phyloP scores from a whole-genome alignment of 2,113 vertebrate species.

The Corvus moneduloides region DNA sequence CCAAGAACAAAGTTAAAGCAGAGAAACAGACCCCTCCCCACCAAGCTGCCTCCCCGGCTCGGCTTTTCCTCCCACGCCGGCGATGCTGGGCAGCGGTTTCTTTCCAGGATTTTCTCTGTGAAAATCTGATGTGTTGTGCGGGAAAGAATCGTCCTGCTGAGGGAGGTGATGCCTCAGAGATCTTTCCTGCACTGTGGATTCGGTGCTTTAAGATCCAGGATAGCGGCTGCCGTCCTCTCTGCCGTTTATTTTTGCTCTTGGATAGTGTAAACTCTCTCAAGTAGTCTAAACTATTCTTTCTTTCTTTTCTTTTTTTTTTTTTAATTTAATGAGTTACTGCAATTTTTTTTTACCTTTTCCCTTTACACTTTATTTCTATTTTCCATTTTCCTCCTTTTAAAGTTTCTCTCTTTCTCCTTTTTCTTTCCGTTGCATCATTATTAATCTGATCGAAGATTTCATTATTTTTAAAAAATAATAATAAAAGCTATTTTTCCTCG shows the following conservation, averaged over 20 bases:
- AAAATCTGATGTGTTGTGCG: background rate
- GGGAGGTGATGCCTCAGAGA: background rate
- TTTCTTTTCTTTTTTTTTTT: background rate
- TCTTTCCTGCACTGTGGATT: background rate
- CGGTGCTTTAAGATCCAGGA: background rate
- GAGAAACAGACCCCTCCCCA: background rate
- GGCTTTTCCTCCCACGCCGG: background rate
- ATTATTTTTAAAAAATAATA: background rate
- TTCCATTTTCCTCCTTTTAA: background rate
- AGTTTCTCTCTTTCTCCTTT: background rate
- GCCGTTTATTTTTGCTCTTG: slow-evolving; percentile 34
- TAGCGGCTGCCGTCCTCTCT: background rate
- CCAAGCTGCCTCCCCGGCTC: background rate
- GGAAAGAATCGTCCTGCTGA: background rate
- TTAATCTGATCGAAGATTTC: background rate
- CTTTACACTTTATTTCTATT: background rate
- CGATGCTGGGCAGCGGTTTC: background rate
- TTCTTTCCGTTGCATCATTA: background rate
- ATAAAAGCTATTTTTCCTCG: background rate
- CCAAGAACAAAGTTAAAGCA: slow-evolving; percentile 31
- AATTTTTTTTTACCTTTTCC: background rate
- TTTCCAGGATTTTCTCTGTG: slow-evolving; percentile 25
- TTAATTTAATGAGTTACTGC: background rate
- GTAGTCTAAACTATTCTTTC: background rate
- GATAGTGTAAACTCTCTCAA: slow-evolving; percentile 2